Percentiles rank a stretch among this genome's conserved stretches.
Evolutionary conservation across 2,888 invertebrate species (phyloP).

Genomic region (Machimus atricapillus): DNA sequence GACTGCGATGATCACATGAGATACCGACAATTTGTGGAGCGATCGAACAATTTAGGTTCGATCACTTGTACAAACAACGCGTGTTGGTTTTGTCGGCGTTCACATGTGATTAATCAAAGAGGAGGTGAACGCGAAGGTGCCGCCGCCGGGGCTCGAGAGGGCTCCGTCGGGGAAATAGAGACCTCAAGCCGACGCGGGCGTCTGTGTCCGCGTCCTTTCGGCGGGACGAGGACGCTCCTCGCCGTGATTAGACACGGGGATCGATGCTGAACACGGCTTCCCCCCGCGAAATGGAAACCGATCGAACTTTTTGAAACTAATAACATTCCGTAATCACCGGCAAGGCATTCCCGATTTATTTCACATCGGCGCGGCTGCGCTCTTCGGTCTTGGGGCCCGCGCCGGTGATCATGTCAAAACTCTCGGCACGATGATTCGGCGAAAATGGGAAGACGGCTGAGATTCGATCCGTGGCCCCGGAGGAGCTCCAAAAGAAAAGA

Average conservation of each 20-base stretch:
- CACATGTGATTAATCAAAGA: slow-evolving; percentile 38
- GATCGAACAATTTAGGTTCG: slow-evolving; percentile 38
- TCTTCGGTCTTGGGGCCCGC: neutral
- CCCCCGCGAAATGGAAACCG: neutral
- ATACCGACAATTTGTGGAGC: slow-evolving; percentile 29
- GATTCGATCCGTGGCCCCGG: neutral
- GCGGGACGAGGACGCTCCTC: neutral
- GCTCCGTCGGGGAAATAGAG: neutral
- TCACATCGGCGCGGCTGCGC: neutral
- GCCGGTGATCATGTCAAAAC: slow-evolving; percentile 36
- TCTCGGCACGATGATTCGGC: slow-evolving; percentile 30
- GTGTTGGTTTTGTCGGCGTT: slow-evolving; percentile 40
- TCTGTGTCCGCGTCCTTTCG: neutral
- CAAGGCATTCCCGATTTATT: slow-evolving; percentile 32
- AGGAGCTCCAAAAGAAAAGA: neutral
- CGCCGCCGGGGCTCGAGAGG: neutral
- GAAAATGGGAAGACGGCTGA: slow-evolving; percentile 1
- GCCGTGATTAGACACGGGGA: slow-evolving; percentile 18
- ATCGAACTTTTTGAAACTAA: slow-evolving; percentile 16
- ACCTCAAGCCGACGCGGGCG: neutral
- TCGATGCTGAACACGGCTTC: neutral
- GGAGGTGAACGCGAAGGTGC: slow-evolving; percentile 21
- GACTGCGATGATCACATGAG: slow-evolving; percentile 34
- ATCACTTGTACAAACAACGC: slow-evolving; percentile 40
- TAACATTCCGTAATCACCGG: slow-evolving; percentile 37